A percentile compares a stretch with the other conserved stretches of the same genome.
These are phyloP conservation scores for Podarcis siculus DNA, from an alignment of 2,797 vertebrate genomes.

Conservation along the genomic window DNA sequence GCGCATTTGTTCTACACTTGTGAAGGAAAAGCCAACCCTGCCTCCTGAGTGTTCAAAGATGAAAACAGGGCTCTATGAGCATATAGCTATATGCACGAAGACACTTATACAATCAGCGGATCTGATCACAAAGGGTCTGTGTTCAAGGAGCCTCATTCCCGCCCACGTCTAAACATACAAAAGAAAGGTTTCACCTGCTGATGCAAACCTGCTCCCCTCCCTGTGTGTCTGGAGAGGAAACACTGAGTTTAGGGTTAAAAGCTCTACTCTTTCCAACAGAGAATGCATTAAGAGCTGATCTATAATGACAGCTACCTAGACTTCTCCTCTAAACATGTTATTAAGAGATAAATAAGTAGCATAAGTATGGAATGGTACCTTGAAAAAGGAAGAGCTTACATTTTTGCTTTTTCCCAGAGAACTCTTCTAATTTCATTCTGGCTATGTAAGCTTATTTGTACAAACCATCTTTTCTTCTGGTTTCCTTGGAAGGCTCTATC, in stretches of 20 bases:
- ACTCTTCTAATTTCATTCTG: conserved; percentile 41
- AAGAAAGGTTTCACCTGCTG: neutral
- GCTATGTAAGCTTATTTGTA: conserved; percentile 1
- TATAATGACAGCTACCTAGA: neutral
- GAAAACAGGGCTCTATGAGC: neutral
- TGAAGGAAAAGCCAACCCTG: neutral
- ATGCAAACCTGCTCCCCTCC: neutral
- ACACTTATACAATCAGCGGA: neutral
- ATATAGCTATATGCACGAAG: neutral
- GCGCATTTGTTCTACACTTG: neutral
- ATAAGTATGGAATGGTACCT: neutral
- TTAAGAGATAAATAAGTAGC: neutral
- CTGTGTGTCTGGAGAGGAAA: neutral
- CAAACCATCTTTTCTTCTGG: conserved; percentile 42
- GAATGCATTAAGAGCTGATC: neutral
- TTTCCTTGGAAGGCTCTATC: conserved; percentile 15
- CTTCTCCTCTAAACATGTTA: neutral
- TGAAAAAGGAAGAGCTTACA: neutral
- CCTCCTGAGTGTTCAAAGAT: neutral
- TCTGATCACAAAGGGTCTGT: too few species aligned
- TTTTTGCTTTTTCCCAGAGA: conserved; percentile 51
- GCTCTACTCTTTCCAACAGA: neutral
- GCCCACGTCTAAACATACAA: neutral
- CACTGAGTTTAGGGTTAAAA: neutral
- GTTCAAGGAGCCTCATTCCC: neutral